These are phyloP conservation scores for Lithobates sylvaticus DNA, from an alignment of 2,797 vertebrate species.

Conservation along the genomic window DNA sequence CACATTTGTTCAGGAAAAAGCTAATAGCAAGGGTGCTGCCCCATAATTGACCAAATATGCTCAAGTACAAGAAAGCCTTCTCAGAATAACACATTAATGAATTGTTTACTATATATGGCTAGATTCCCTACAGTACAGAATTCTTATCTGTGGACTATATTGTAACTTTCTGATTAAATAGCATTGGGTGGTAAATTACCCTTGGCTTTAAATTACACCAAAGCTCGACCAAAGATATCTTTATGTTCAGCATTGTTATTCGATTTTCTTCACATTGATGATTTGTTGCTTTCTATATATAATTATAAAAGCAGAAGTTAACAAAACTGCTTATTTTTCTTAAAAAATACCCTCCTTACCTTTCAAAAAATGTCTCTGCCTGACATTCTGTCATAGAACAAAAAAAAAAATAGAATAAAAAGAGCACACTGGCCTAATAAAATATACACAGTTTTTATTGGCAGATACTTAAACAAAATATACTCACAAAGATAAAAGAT, in stretches of 20 bases:
- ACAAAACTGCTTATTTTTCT: background rate
- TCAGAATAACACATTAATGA: background rate
- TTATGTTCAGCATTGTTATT: background rate
- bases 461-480: no score
- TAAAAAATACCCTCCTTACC: background rate
- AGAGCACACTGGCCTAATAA: no score
- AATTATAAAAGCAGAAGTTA: background rate
- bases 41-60: background rate
- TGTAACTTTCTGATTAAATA: background rate
- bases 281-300: constrained; percentile 8
- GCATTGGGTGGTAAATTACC: background rate
- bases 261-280: constrained; percentile 2
- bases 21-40: background rate
- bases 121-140: background rate
- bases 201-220: background rate
- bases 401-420: no score
- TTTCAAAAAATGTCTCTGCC: no score
- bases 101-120: background rate
- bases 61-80: background rate
- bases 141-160: background rate
- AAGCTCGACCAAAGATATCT: background rate
- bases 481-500: no score
- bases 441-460: no score
- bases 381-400: no score
- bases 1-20: background rate